Conservation (phyloP, 1,140 invertebrate genomes). For the Cydia splendana region DNA sequence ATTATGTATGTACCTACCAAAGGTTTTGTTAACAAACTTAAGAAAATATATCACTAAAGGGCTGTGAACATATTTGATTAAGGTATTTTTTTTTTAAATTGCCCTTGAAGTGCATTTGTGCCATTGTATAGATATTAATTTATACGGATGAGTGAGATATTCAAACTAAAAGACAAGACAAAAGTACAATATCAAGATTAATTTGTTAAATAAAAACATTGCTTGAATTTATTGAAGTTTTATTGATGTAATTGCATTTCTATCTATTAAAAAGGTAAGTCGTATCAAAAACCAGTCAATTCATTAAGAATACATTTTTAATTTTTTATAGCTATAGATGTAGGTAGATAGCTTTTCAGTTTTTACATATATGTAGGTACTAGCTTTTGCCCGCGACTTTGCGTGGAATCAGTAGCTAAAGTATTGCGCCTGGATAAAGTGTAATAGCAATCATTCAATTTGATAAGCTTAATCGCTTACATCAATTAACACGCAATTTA, state of each 20-base stretch:
- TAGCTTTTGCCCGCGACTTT: no score
- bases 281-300: no score
- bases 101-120: constrained; percentile 56
- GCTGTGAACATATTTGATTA: background rate
- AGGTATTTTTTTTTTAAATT: constrained; percentile 35
- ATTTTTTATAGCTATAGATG: no score
- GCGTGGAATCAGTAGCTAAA: no score
- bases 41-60: background rate
- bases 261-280: background rate
- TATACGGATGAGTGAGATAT: constrained; percentile 35
- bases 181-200: constrained; percentile 56
- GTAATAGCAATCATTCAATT: no score
- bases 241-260: constrained; percentile 4
- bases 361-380: no score
- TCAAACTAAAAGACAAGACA: constrained; percentile 56
- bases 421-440: no score
- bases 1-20: constrained; percentile 25
- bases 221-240: constrained; percentile 37
- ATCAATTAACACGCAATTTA: no score
- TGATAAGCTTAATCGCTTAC: no score
- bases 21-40: background rate
- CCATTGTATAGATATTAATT: constrained; percentile 46
- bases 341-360: no score
- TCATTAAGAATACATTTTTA: no score
- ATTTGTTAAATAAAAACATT: constrained; percentile 62